These are phyloP conservation scores for Nycteola revayana DNA, from an alignment of 2,888 invertebrate genomes.

Conservation along the genomic window DNA sequence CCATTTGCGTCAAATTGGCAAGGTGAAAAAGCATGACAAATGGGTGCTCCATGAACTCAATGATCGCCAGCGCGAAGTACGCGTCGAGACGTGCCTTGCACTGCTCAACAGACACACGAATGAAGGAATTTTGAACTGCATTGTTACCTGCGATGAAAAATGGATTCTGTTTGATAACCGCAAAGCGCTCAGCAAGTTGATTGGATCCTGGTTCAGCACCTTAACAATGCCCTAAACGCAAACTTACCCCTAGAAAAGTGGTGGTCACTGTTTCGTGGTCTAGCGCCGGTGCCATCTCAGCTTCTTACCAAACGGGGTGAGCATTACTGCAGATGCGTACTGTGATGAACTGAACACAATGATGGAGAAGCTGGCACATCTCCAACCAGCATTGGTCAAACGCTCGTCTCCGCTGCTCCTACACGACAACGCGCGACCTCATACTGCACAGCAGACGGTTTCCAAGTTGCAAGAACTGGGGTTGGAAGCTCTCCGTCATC, in stretches of 20 bases:
- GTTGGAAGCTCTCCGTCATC: conserved; percentile 9
- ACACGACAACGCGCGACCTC: conserved; percentile 10
- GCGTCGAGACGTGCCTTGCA: conserved; percentile 8
- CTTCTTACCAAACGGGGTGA: conserved; percentile 23
- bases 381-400: conserved; percentile 12
- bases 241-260: conserved; percentile 16
- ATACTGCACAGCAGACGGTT: conserved; percentile 13
- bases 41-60: conserved; percentile 2
- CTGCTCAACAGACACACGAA: conserved; percentile 9
- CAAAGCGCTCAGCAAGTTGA: conserved; percentile 11
- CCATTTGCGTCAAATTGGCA: not conserved
- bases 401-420: conserved; percentile 8
- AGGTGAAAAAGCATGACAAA: not conserved
- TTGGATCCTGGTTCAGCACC: conserved; percentile 10
- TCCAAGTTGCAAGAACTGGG: conserved; percentile 4
- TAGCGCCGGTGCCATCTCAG: conserved; percentile 26
- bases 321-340: conserved; percentile 23
- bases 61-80: conserved; percentile 9
- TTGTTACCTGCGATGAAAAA: conserved; percentile 7
- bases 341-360: conserved; percentile 21
- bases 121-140: conserved; percentile 2
- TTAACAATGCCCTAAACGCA: conserved; percentile 14
- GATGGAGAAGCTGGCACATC: conserved; percentile 22
- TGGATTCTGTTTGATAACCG: conserved; percentile 10
- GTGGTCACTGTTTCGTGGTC: conserved; percentile 10